phyloP scores from a whole-genome alignment of 2,113 vertebrate genomes.

The Pongo pygmaeus region DNA sequence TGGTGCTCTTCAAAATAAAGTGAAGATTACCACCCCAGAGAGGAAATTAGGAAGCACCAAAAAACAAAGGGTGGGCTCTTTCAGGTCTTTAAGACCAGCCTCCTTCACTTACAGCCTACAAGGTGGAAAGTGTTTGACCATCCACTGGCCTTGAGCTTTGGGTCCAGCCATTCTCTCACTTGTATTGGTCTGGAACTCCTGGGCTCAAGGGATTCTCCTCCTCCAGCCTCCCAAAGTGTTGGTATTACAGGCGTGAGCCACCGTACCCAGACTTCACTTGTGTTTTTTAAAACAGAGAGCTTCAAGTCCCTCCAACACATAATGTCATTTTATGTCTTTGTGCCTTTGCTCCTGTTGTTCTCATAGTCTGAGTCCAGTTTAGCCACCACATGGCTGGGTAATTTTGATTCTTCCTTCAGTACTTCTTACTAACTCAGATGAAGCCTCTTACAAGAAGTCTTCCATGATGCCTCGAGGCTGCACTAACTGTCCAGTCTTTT shows the following conservation, averaged over 20 bases:
- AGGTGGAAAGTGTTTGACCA: neutral
- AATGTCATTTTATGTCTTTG: neutral
- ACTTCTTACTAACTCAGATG: neutral
- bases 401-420: neutral
- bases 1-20: neutral
- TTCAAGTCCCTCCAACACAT: neutral
- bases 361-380: neutral
- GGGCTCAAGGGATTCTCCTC: too few relatives aligned
- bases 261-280: neutral
- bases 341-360: neutral
- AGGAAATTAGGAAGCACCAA: neutral
- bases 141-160: neutral
- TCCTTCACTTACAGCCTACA: neutral
- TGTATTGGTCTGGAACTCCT: too few relatives aligned
- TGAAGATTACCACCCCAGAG: neutral
- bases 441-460: neutral
- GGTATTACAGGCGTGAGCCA: too few relatives aligned
- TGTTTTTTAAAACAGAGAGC: neutral
- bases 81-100: neutral
- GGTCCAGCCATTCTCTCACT: neutral
- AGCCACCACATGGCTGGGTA: neutral
- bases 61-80: neutral
- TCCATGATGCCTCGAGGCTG: neutral
- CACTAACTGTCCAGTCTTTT: neutral
- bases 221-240: too few relatives aligned